Evolutionary conservation across 2,888 invertebrate species (phyloP).

Genomic region (Neoitamus cyanurus): DNA sequence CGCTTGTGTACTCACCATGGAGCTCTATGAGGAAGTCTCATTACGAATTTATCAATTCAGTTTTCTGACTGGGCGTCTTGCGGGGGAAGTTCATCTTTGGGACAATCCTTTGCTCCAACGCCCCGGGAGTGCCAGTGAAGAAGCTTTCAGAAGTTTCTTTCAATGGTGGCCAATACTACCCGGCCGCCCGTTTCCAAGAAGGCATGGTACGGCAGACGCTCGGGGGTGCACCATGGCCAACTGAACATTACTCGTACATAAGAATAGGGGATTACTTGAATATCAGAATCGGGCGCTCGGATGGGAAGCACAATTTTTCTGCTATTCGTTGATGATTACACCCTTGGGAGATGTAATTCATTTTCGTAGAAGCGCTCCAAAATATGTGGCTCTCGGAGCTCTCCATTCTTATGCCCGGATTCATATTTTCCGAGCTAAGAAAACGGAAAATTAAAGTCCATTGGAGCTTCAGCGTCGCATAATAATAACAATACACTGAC

Average conservation of each 20-base stretch:
- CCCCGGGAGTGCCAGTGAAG: neutral
- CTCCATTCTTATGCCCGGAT: neutral
- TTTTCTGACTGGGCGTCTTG: conserved; percentile 35
- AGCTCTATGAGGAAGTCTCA: conserved; percentile 48
- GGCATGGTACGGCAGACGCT: neutral
- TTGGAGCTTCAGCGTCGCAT: neutral
- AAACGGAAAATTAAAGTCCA: conserved; percentile 12
- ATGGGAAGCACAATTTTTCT: conserved; percentile 45
- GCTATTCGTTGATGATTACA: conserved; percentile 52
- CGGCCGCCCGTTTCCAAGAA: neutral
- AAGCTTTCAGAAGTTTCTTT: neutral
- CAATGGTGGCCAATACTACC: neutral
- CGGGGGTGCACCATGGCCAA: neutral
- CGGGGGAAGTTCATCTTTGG: neutral
- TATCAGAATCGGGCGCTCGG: neutral
- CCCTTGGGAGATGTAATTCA: conserved; percentile 53
- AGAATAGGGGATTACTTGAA: conserved; percentile 29
- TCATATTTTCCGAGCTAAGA: neutral
- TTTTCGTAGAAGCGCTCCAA: conserved; percentile 39
- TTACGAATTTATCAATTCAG: conserved; percentile 51
- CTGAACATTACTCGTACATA: neutral
- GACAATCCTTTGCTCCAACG: neutral
- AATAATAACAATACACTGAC: neutral
- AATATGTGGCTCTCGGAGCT: neutral
- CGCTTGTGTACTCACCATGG: conserved; percentile 36